Evolutionary conservation across 1,140 invertebrate genomes (phyloP).

Genomic region (Pollicipes pollicipes): DNA sequence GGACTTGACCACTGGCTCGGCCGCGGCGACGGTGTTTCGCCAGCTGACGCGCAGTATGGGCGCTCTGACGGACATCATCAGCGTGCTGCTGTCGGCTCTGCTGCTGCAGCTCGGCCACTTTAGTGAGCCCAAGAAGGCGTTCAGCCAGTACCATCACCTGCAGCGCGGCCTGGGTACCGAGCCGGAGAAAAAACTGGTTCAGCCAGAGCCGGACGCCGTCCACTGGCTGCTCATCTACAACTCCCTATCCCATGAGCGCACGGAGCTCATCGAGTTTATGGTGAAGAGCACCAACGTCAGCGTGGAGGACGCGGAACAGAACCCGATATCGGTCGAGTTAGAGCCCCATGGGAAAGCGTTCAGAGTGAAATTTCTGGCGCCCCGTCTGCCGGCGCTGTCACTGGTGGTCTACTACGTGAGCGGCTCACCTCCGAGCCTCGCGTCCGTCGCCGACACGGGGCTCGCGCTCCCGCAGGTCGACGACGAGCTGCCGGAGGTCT

Average conservation of each 20-base stretch:
- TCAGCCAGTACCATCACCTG: conserved; percentile 41
- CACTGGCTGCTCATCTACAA: conserved; percentile 52
- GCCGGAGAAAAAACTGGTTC: no score
- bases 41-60: no score
- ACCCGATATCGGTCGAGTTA: conserved; percentile 46
- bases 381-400: conserved; percentile 51
- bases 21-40: conserved; percentile 49
- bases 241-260: conserved; percentile 48
- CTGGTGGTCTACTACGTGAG: conserved; percentile 48
- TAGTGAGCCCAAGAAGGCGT: conserved; percentile 20
- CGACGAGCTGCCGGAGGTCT: background rate
- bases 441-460: conserved; percentile 25
- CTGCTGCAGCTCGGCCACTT: conserved; percentile 47
- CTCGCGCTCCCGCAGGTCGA: background rate
- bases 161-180: conserved; percentile 49
- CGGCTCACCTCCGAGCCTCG: no score
- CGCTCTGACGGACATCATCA: conserved; percentile 57
- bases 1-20: conserved; percentile 89
- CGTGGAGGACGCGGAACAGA: conserved; percentile 44
- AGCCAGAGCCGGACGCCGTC: no score
- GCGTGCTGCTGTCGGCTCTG: conserved; percentile 52
- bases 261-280: conserved; percentile 52
- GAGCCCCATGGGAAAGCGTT: conserved; percentile 58
- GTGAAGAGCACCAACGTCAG: conserved; percentile 49
- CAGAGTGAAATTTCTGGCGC: conserved; percentile 58